Evolutionary conservation across 1,140 invertebrate species (phyloP).

Genomic region (Drosophila pandora): DNA sequence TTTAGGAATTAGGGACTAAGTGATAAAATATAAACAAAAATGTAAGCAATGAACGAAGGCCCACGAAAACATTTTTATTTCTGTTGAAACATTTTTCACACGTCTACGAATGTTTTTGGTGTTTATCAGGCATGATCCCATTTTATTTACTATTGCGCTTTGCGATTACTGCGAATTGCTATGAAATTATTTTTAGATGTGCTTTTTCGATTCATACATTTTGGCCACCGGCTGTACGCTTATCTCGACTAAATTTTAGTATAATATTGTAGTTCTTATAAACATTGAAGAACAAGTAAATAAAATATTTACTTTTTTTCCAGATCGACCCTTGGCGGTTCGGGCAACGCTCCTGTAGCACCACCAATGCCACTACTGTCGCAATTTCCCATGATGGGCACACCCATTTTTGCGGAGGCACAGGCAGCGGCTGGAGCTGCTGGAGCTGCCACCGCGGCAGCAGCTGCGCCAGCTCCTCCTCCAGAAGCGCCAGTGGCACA

Average conservation of each 20-base stretch:
- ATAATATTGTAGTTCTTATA: not conserved
- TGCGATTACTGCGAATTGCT: not conserved
- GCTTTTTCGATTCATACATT: not conserved
- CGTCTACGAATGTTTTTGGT: conserved; percentile 8
- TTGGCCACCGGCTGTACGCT: not conserved
- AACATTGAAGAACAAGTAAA: not conserved
- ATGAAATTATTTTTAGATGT: not conserved
- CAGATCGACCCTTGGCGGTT: conserved; percentile 22
- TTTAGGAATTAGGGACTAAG: conserved; percentile 5
- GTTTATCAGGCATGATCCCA: conserved; percentile 2
- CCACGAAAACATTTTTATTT: not conserved
- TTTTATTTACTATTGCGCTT: conserved; percentile 3
- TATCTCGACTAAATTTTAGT: not conserved
- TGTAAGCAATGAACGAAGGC: not conserved
- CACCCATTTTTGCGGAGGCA: conserved; percentile 2
- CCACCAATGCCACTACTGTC: conserved; percentile 41
- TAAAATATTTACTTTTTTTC: not conserved
- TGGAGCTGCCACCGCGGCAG: conserved; percentile 14
- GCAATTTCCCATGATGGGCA: conserved; percentile 19
- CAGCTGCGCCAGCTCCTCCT: conserved; percentile 12
- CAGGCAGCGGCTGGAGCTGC: conserved; percentile 20
- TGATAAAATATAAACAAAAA: not conserved
- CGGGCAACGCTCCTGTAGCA: conserved; percentile 12
- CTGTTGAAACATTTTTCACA: not conserved
- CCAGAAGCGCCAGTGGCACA: conserved; percentile 18